Percentiles rank a stretch among this genome's conserved stretches.
Evolutionary conservation across 2,113 vertebrate genomes (phyloP).

Genomic region (Rhadina sibilatrix): DNA sequence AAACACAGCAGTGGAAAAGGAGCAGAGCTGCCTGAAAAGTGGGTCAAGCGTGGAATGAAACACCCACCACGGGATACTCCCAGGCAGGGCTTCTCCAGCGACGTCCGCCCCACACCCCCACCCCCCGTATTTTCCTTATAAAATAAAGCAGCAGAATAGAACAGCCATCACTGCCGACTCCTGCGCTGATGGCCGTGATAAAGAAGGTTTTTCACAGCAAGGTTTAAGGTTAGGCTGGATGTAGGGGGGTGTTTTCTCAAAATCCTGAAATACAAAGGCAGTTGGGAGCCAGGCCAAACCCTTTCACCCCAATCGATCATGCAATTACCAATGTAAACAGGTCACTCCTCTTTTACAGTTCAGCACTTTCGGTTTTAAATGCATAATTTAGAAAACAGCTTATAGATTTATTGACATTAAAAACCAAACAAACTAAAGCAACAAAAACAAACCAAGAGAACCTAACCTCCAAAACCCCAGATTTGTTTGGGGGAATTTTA

Average conservation of each 20-base stretch:
- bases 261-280: background rate
- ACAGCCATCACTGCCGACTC: background rate
- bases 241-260: background rate
- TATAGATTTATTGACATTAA: background rate
- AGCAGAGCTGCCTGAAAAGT: background rate
- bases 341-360: background rate
- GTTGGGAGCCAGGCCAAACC: background rate
- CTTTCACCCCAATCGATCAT: background rate
- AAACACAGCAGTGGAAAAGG: accelerated
- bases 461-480: background rate
- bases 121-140: background rate
- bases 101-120: accelerated
- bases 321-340: background rate
- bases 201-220: background rate
- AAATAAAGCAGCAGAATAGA: background rate
- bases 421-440: background rate
- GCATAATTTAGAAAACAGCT: background rate
- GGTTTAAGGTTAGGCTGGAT: background rate
- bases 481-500: background rate
- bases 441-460: background rate
- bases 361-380: background rate
- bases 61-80: background rate
- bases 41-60: background rate
- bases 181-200: background rate
- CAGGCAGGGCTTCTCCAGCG: background rate